Evolutionary conservation across 1,140 invertebrate genomes (phyloP).

Genomic region (Elymnias hypermnestra): DNA sequence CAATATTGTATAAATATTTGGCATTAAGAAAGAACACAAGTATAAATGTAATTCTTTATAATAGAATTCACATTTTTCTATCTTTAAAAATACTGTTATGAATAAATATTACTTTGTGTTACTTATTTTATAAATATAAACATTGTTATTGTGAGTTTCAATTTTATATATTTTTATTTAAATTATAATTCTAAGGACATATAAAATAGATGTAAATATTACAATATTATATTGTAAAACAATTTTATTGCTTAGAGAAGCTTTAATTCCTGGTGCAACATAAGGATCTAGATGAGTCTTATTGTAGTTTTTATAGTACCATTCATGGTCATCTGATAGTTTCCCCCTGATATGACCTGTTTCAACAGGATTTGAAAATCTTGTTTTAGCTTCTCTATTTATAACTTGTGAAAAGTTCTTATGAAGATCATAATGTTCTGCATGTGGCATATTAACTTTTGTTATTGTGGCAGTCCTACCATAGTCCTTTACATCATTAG

Average conservation of each 20-base stretch:
- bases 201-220: constrained; percentile 6
- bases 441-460: constrained; percentile 61
- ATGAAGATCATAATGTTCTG: constrained; percentile 49
- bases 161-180: not conserved
- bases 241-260: constrained; percentile 25
- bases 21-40: too few species aligned
- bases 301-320: constrained; percentile 89
- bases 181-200: not conserved
- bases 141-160: not conserved
- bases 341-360: constrained; percentile 39
- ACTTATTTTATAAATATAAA: not conserved
- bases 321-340: constrained; percentile 77
- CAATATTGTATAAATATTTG: too few species aligned
- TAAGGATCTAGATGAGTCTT: constrained; percentile 82
- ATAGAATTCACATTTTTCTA: too few species aligned
- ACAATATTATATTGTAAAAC: constrained; percentile 12
- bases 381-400: constrained; percentile 66
- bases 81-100: too few species aligned
- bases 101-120: too few species aligned
- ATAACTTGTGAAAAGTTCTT: constrained; percentile 51
- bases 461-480: constrained; percentile 61
- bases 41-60: too few species aligned
- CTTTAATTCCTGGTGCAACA: constrained; percentile 73
- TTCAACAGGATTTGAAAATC: constrained; percentile 48
- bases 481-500: constrained; percentile 43